These are phyloP conservation scores for Hydrotaea cyrtoneurina DNA, from an alignment of 2,888 invertebrate genomes.

Conservation along the genomic window DNA sequence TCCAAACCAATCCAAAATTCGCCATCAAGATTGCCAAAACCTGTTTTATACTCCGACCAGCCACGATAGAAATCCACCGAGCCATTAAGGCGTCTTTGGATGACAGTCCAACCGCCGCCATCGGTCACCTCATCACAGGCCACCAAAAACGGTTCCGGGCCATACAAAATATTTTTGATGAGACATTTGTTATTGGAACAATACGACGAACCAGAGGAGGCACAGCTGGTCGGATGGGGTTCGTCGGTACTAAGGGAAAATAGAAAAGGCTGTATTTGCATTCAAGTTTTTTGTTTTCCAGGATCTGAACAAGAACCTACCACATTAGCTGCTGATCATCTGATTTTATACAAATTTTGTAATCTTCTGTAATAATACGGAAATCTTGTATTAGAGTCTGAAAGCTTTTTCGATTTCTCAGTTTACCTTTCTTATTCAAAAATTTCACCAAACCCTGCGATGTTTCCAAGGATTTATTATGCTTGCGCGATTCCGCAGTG, in stretches of 20 bases:
- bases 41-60: background rate
- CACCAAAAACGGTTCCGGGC: slow-evolving; percentile 25
- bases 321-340: background rate
- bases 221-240: slow-evolving; percentile 38
- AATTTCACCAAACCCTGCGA: background rate
- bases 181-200: slow-evolving; percentile 39
- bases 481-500: background rate
- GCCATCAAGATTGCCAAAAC: background rate
- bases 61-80: background rate
- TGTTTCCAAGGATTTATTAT: background rate
- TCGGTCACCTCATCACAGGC: slow-evolving; percentile 15
- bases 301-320: background rate
- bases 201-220: background rate
- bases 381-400: background rate
- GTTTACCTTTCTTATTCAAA: background rate
- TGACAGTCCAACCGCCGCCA: background rate
- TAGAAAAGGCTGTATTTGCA: too few relatives aligned
- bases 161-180: slow-evolving; percentile 1
- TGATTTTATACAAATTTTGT: background rate
- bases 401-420: too few relatives aligned
- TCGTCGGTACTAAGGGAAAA: background rate
- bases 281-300: too few relatives aligned
- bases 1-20: slow-evolving; percentile 17
- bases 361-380: background rate
- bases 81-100: background rate